A percentile compares a stretch with the other conserved stretches of the same genome.
Conservation (phyloP, 2,888 invertebrate genomes). For the Sabatieria punctata region DNA sequence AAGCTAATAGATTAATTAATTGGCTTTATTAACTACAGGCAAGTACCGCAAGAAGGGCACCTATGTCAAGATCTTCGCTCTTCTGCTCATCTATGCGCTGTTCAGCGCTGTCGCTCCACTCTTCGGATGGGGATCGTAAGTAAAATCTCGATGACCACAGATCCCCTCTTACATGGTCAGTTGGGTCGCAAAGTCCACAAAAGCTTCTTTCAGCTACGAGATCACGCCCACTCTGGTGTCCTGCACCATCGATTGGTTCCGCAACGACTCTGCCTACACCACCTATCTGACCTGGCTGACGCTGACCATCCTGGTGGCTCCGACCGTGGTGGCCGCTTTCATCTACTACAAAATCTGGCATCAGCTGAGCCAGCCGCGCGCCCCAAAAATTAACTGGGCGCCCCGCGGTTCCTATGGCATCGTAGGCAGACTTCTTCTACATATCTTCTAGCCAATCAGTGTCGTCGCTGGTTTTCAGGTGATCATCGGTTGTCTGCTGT, state of each 20-base stretch:
- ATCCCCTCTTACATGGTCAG: too few relatives aligned
- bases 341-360: constrained; percentile 11
- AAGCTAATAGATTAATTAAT: too few relatives aligned
- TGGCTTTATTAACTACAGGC: too few relatives aligned
- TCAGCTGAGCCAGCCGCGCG: constrained; percentile 17
- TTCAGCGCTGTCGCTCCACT: constrained; percentile 17
- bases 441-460: too few relatives aligned
- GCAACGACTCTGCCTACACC: constrained; percentile 20
- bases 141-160: too few relatives aligned
- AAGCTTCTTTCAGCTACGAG: too few relatives aligned
- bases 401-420: background rate
- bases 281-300: constrained; percentile 20
- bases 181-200: too few relatives aligned
- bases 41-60: constrained; percentile 1
- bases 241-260: constrained; percentile 28
- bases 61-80: constrained; percentile 4
- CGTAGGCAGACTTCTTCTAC: background rate
- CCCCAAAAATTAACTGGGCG: constrained; percentile 11
- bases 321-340: constrained; percentile 11
- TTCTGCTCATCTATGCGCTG: constrained; percentile 12
- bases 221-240: constrained; percentile 22
- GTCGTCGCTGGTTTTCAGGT: too few relatives aligned
- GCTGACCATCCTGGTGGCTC: constrained; percentile 18
- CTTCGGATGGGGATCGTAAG: constrained; percentile 16
- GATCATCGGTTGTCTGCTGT: background rate